Base-by-base conservation (phyloP, 2,113 vertebrate species). In the Anoura caudifer region DNA sequence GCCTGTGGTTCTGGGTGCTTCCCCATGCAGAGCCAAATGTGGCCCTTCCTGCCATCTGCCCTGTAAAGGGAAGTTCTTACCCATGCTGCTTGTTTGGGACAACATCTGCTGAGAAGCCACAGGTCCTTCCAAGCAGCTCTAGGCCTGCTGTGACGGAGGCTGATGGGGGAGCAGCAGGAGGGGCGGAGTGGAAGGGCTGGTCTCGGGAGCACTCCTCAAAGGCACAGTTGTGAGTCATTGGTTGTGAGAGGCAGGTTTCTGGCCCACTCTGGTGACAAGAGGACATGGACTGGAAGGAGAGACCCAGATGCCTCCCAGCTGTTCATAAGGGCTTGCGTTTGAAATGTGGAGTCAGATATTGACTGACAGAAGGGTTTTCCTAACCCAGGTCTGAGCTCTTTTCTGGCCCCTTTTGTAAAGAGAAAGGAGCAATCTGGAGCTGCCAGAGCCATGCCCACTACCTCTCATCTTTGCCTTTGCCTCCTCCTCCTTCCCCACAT, bases 121-220 rank as follows among this genome's bases (percentile, higher is more conserved):
- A 3, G 24, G 33, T 31, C 61, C 73, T 36, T 81, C n/a, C 17
- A 56, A 15, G n/a, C 9, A 22, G 50, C 26, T 38, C 70, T 11
- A 47, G 56, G 80, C 20, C 1, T 0, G 43, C 77, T 50, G 5
- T 31, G 36, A 69, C 24, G 8, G 36, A 87, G 80, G 45, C 69
- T 61, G 59, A 8, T 31, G 3, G 9, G 59, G 41, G 28, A 1
- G 52, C 31, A 7, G 28, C 52, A 56, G 1, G 2, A 26, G 33
- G 7, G 19, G 15, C 36, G n/a, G 17, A 3, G 4, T 17, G 22
- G 43, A 50, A 72, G 15, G 28, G 38, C 50, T 38, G 50, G 43
- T 33, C 15, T 43, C 19, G 24, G 56, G 17, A 19, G 52, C 1
- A 0, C 15, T 4, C 80, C 15, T 24, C 4, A 2, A n/a, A 56